Base-by-base conservation (phyloP, 53 echinoderm and acorn worm species). In the Temnopleurus reevesii region DNA sequence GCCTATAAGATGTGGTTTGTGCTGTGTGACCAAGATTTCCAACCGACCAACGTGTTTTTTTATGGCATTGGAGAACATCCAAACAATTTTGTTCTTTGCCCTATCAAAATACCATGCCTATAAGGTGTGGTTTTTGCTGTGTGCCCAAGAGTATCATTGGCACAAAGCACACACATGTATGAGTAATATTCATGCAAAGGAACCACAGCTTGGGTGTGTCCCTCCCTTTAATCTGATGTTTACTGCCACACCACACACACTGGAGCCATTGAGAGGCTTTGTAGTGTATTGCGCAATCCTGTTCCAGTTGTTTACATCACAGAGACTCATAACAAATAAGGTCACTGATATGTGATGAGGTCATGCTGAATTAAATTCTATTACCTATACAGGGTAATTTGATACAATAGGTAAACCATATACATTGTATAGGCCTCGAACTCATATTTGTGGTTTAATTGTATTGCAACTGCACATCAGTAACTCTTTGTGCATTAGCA, bases 111-210 rank as follows among this genome's bases (percentile, higher is more conserved):
- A n/a, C n/a, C n/a, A n/a, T n/a, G n/a, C n/a, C n/a, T n/a, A n/a
- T n/a, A 21, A 71, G 71, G 71, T 71, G 71, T 71, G 71, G 71
- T 41, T 41, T 21, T 71, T 71, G 71, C n/a, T 71, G 71, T 71
- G 71, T 71, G 71, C 41, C 71, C 71, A 71, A 71, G 71, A 71
- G 21, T 41, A 71, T 71, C 41, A 71, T 21, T 71, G 19, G 21
- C 4, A 71, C 71, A 71, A 71, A 38, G 41, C 38, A 38, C 41
- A 71, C 38, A n/a, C 17, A n/a, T n/a, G 8, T 36, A 71, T 71
- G 71, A 71, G 71, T 71, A 71, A 71, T 71, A 41, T n/a, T n/a
- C 55, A 55, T 55, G 55, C 7, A 65, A 5, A n/a, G n/a, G n/a
- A 55, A 55, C 55, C 12, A 27, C 33, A 63, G n/a, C 21, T 7